Conservation (phyloP, 2,113 vertebrate genomes). For the Lathamus discolor region DNA sequence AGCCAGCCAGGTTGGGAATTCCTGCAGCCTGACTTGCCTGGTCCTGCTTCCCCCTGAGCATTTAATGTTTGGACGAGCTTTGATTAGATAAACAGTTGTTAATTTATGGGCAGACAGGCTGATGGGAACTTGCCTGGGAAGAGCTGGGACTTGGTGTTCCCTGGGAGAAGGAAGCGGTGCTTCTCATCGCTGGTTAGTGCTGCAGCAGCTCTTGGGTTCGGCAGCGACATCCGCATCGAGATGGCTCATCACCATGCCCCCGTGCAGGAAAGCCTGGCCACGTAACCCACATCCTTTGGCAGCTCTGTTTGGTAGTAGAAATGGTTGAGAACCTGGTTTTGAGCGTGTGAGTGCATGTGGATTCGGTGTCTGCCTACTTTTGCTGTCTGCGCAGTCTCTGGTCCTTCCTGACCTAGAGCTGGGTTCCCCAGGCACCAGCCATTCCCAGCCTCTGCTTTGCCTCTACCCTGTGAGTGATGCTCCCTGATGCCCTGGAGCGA, state of each 20-base stretch:
- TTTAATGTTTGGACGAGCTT: not conserved
- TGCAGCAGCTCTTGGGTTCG: not conserved
- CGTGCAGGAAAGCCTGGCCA: not conserved
- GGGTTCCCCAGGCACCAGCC: not conserved
- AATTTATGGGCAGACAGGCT: not conserved
- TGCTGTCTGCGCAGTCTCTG: fast-evolving
- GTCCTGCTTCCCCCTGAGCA: not conserved
- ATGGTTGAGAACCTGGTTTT: not conserved
- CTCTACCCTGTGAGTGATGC: not conserved
- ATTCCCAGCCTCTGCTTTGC: not conserved
- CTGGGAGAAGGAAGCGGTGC: not conserved
- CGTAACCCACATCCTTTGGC: constrained; percentile 15
- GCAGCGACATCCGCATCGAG: not conserved
- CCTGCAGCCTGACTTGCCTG: not conserved
- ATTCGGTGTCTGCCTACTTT: not conserved
- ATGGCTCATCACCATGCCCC: not conserved
- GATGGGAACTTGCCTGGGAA: not conserved
- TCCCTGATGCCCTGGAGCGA: fast-evolving
- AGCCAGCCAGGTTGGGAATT: not conserved
- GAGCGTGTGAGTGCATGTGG: not conserved
- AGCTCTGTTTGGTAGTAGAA: not conserved
- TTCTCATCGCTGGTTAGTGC: not conserved
- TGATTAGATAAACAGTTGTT: not conserved
- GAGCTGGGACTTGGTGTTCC: not conserved
- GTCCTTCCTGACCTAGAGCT: not conserved